A percentile compares a stretch with the other conserved stretches of the same genome.
Conservation (phyloP, 2,888 invertebrate species). For the Aplocera efformata region DNA sequence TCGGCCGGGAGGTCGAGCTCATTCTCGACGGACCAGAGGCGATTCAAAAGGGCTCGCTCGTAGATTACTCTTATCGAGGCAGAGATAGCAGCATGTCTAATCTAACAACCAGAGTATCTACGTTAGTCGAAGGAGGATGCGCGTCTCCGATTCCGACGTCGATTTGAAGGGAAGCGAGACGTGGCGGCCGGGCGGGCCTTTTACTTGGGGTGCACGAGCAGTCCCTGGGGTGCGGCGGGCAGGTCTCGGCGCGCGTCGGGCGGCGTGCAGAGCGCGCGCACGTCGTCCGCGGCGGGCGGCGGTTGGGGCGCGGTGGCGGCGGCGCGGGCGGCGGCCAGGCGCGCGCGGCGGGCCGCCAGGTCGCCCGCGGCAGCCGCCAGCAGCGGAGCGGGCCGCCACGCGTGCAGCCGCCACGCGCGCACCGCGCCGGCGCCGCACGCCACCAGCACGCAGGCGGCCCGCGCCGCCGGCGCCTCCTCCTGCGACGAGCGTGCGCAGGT, state of each 20-base stretch:
- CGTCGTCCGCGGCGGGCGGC: slow-evolving; percentile 33
- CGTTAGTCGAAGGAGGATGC: too few relatives aligned
- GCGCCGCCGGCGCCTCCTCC: slow-evolving; percentile 23
- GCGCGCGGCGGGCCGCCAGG: slow-evolving; percentile 37
- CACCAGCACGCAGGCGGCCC: slow-evolving; percentile 27
- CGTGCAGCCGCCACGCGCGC: slow-evolving; percentile 38
- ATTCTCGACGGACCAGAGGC: too few relatives aligned
- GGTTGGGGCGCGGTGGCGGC: slow-evolving; percentile 19
- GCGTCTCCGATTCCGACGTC: too few relatives aligned
- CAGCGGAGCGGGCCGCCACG: slow-evolving; percentile 33
- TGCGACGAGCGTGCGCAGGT: slow-evolving; percentile 14
- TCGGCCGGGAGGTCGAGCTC: too few relatives aligned
- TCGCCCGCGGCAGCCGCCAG: slow-evolving; percentile 18
- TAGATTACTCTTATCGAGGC: too few relatives aligned
- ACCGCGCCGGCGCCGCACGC: slow-evolving; percentile 31
- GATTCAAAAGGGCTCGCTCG: too few relatives aligned
- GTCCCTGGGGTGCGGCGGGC: slow-evolving; percentile 39
- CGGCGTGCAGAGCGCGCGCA: slow-evolving; percentile 49
- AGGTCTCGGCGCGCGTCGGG: slow-evolving; percentile 16
- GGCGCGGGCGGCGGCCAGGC: slow-evolving; percentile 21
- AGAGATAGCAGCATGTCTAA: too few relatives aligned
- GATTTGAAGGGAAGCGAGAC: too few relatives aligned
- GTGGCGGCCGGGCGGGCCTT: too few relatives aligned
- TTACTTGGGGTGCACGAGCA: slow-evolving; percentile 41
- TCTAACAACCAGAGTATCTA: too few relatives aligned